A percentile compares a stretch with the other conserved stretches of the same genome.
Conservation (phyloP, 1,140 invertebrate genomes). For the Drosophila seguyi region DNA sequence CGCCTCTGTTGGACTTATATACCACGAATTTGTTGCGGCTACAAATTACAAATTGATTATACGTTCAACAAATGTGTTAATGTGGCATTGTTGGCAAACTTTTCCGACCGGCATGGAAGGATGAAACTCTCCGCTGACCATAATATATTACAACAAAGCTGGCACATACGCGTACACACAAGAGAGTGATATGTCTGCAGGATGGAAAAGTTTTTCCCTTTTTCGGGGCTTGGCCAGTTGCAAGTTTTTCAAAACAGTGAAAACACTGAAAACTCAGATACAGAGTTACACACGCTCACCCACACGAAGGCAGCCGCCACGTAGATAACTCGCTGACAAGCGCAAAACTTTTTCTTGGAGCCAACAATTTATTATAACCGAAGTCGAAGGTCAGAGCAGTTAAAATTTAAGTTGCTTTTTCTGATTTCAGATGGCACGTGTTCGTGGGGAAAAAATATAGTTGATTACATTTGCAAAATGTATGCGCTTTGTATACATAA, state of each 20-base stretch:
- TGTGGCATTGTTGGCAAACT: conserved; percentile 81
- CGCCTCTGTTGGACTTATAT: conserved; percentile 56
- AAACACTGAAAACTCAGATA: conserved; percentile 53
- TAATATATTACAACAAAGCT: conserved; percentile 76
- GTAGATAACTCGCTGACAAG: conserved; percentile 75
- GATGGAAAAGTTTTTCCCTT: conserved; percentile 59
- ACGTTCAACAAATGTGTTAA: conserved; percentile 84
- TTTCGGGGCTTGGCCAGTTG: conserved; percentile 56
- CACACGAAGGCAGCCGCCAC: conserved; percentile 29
- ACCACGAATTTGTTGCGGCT: conserved; percentile 81
- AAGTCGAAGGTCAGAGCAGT: conserved; percentile 72
- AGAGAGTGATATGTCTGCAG: conserved; percentile 74
- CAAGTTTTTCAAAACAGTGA: conserved; percentile 52
- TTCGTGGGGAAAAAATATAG: conserved; percentile 29
- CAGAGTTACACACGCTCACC: conserved; percentile 19
- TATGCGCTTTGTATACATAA: conserved; percentile 59
- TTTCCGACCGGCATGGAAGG: conserved; percentile 51
- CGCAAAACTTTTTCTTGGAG: conserved; percentile 65
- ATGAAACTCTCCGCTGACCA: conserved; percentile 67
- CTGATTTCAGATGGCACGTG: conserved; percentile 59
- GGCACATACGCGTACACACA: conserved; percentile 28
- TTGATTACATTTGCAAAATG: conserved; percentile 59
- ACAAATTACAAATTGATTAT: conserved; percentile 84
- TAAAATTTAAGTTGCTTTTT: conserved; percentile 69
- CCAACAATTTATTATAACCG: conserved; percentile 72